Base-by-base conservation (phyloP, 2,888 invertebrate species). In the Criorhina ranunculi region DNA sequence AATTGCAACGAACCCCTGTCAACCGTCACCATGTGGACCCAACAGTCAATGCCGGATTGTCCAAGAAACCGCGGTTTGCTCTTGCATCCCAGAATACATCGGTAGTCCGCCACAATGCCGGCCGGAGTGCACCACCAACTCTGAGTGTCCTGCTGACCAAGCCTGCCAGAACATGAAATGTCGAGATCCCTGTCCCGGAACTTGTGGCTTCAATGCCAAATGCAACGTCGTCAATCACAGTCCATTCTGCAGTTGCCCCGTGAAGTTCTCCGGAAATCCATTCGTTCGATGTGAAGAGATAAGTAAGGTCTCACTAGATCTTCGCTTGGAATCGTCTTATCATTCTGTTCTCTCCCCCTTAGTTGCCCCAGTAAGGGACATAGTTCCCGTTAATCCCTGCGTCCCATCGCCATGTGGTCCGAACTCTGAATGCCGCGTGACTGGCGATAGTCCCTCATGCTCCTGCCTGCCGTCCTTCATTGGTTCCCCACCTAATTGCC, bases 111-210 rank as follows among this genome's bases (percentile, higher is more conserved):
- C 95, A 0, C 94, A 94, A 87, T 96, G 96, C 90, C 92, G 95
- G 86, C 95, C 95, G 5, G 95, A 95, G 91, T 96, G 95, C 90
- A 93, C 94, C 69, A 94, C 94, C 86, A 95, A 95, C 88, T 93
- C 94, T 0, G 95, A 96, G 89, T 96, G 96, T 90, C 89, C 94
- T 8, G 94, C 93, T 78, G 93, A 94, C 87, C 92, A 94, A 88
- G 95, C 95, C 11, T 96, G 96, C 88, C 94, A 95, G 79, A 94
- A 94, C 88, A 93, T 94, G 89, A 95, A 95, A 92, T 96, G 96
- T 89, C 93, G 93, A 89, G 95, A 96, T 90, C 96, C 96, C 35
- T 96, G 96, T 87, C 94, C 94, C 2, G 95, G 95, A 42, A 94
- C 95, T 7, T 96, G 96, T 89, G 96, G 95, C 29, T 91, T 94